Conservation (phyloP, 2,113 vertebrate species). For the Siphamia tubifer region DNA sequence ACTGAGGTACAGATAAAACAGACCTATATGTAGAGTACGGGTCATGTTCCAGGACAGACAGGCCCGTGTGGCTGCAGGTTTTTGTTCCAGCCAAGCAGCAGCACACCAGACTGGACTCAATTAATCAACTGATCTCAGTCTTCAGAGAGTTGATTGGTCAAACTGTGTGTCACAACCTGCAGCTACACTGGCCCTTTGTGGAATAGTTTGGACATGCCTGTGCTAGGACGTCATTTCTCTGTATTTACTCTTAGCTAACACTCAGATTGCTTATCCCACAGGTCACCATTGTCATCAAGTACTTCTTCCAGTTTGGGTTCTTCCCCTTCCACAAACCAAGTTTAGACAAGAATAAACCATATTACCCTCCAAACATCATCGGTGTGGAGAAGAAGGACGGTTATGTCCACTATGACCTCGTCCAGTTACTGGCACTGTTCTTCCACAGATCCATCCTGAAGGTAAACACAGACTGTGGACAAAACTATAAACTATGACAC, state of each 20-base stretch:
- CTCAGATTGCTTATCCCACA: conserved; percentile 46
- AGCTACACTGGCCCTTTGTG: too few species aligned
- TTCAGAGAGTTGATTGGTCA: too few species aligned
- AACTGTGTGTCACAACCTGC: too few species aligned
- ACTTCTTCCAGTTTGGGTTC: conserved; percentile 98
- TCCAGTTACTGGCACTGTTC: conserved; percentile 94
- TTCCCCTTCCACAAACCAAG: conserved; percentile 89
- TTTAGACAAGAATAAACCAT: conserved; percentile 83
- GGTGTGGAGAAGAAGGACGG: conserved; percentile 97
- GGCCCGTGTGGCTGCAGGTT: too few species aligned
- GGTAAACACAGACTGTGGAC: conserved; percentile 73
- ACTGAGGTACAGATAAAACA: conserved; percentile 89
- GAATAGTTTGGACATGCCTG: too few species aligned
- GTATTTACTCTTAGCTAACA: neutral
- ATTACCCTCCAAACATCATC: conserved; percentile 93
- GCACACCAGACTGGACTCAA: too few species aligned
- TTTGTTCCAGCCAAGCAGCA: too few species aligned
- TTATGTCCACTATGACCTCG: conserved; percentile 93
- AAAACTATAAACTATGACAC: too few species aligned
- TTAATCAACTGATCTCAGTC: too few species aligned
- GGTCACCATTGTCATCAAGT: conserved; percentile 96
- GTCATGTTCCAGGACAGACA: too few species aligned
- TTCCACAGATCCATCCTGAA: conserved; percentile 98
- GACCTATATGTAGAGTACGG: too few species aligned
- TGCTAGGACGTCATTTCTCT: too few species aligned